Conservation (phyloP, 2,888 invertebrate genomes). For the Eubasilissa splendida region DNA sequence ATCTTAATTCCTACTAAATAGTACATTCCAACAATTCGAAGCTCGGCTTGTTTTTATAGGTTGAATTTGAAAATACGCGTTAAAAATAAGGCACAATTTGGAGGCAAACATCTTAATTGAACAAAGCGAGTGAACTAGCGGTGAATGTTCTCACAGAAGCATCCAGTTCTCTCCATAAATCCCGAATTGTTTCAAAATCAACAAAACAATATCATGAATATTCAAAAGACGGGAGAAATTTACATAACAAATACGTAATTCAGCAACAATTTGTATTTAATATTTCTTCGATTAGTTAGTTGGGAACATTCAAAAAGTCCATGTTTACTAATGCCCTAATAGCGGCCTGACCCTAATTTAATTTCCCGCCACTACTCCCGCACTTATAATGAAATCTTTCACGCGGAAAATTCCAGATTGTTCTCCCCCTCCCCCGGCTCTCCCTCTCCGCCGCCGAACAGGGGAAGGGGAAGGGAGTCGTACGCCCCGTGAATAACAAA, state of each 20-base stretch:
- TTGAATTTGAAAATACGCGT: no score
- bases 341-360: slow-evolving; percentile 43
- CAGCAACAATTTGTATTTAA: slow-evolving; percentile 32
- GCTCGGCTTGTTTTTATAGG: no score
- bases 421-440: slow-evolving; percentile 8
- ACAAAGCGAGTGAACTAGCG: no score
- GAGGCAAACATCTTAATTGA: no score
- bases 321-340: slow-evolving; percentile 42
- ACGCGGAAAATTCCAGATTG: slow-evolving; percentile 49
- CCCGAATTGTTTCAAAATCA: neutral
- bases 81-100: no score
- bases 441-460: neutral
- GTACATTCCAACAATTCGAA: no score
- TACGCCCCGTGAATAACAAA: slow-evolving; percentile 44
- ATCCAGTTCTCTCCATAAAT: no score
- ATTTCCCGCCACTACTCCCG: slow-evolving; percentile 34
- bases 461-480: neutral
- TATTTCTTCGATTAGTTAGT: slow-evolving; percentile 27
- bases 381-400: slow-evolving; percentile 42
- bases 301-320: slow-evolving; percentile 31
- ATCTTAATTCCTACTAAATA: no score
- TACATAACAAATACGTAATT: neutral
- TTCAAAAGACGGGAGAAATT: neutral
- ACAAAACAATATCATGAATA: neutral
- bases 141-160: no score